These are phyloP conservation scores for Protomyctophum bolini DNA, from an alignment of 2,113 vertebrate species.

Conservation along the genomic window DNA sequence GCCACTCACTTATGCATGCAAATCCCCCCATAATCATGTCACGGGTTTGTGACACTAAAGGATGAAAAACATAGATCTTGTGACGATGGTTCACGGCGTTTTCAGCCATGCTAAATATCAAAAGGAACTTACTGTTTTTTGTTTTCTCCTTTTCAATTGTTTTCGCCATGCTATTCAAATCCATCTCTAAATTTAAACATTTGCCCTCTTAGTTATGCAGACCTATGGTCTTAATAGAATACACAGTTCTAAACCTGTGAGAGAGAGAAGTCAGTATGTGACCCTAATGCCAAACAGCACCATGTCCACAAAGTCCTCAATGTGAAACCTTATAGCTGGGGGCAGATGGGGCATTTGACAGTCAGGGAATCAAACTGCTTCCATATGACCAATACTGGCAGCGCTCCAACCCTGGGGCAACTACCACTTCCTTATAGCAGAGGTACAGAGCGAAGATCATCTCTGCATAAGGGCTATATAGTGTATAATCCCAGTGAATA, in stretches of 20 bases:
- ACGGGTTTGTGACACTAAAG: not conserved
- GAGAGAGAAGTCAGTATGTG: conserved; percentile 22
- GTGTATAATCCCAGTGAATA: conserved; percentile 42
- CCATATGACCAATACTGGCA: conserved; percentile 72
- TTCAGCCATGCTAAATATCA: not conserved
- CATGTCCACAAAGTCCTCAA: conserved; percentile 28
- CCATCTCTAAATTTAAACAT: conserved; percentile 11
- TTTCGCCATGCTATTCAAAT: not conserved
- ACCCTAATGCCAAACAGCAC: conserved; percentile 55
- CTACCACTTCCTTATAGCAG: conserved; percentile 22
- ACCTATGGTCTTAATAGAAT: not conserved
- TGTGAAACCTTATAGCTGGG: conserved; percentile 36
- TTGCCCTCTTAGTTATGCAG: conserved; percentile 5
- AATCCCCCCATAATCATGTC: not conserved
- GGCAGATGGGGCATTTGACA: conserved; percentile 59
- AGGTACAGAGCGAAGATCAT: conserved; percentile 14
- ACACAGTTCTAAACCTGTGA: conserved; percentile 2
- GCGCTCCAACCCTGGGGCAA: conserved; percentile 44
- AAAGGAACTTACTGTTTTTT: not conserved
- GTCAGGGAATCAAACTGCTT: conserved; percentile 65
- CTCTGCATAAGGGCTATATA: conserved; percentile 31
- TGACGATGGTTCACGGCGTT: not conserved
- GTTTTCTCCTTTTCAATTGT: too few relatives aligned
- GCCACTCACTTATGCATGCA: not conserved
- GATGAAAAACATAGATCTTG: not conserved